Evolutionary conservation across 2,113 vertebrate genomes (phyloP), one percentile per base, ranked within the genome.

Genomic region (Nyctibius bracteatus): DNA sequence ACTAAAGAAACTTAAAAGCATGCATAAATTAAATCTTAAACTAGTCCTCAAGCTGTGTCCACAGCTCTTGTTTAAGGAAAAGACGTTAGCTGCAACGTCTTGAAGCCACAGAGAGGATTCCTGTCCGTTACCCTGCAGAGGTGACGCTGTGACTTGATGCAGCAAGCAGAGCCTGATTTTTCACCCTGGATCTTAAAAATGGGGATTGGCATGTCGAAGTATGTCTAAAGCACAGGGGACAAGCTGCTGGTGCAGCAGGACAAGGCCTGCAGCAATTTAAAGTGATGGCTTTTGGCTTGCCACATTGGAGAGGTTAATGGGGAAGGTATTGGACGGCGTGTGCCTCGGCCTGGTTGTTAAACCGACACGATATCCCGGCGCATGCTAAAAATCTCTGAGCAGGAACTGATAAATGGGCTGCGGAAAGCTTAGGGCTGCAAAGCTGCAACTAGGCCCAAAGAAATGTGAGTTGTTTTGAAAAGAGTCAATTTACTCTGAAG

Each of bases 241-340:
- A 96, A 87, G 90, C 93, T 80, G 96, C 85, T 90, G 25, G 77
- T 92, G 62, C 94, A 92, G 94, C 95, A 96, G 95, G 96, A 94
- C 71, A 4, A n/a, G 73, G 37, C 81, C 74, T 30, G 55, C 87
- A 82, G 94, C 93, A 73, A 82, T 94, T 80, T 66, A 28, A 54
- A 46, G 72, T 2, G 14, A 62, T 18, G 88, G 82, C 90, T 95
- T 73, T 90, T 90, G 94, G 87, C 92, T 93, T 5, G n/a, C 84
- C 90, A 15, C 20, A 9, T 12, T 4, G 75, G 46, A 78, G 82
- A 94, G 91, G 96, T 95, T 92, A 93, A 94, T 90, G 94, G 94
- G 63, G 80, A 93, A 85, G 94, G 85, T 13, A 63, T 22, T 14
- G 95, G 83, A 5, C 57, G 37, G 74, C 35, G 3, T 19, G 46